Percentiles rank a stretch among this genome's conserved stretches.
phyloP scores from a whole-genome alignment of 2,888 invertebrate genomes.

The Sphecodes monilicornis region DNA sequence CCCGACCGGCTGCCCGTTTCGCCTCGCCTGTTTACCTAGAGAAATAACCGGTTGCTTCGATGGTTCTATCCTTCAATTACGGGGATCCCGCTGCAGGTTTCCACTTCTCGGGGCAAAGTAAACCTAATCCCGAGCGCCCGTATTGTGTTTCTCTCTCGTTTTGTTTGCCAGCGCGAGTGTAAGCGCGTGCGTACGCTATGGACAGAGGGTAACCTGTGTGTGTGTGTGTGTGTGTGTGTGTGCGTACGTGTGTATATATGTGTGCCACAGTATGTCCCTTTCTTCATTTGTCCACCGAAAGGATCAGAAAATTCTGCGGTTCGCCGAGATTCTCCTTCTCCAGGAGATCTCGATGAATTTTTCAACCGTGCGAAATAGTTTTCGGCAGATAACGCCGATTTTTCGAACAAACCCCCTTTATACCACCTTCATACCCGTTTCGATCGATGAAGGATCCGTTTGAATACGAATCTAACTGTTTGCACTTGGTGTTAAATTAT shows the following conservation, averaged over 20 bases:
- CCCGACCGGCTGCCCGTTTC: conserved; percentile 60
- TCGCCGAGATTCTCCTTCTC: conserved; percentile 11
- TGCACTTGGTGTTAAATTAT: no score
- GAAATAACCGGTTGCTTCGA: conserved; percentile 70
- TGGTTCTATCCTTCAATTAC: conserved; percentile 70
- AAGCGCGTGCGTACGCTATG: conserved; percentile 19
- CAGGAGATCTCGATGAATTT: conserved; percentile 40
- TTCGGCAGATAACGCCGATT: not conserved
- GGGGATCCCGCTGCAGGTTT: conserved; percentile 59
- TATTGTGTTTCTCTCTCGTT: conserved; percentile 54
- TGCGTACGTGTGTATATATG: no score
- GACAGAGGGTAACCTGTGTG: conserved; percentile 2
- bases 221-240: not conserved
- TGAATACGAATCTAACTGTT: not conserved
- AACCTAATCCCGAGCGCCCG: conserved; percentile 66
- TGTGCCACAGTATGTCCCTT: not conserved
- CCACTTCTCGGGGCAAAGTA: conserved; percentile 66
- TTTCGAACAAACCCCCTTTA: not conserved
- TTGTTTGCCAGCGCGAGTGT: conserved; percentile 46
- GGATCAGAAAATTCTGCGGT: conserved; percentile 30
- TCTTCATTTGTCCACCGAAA: conserved; percentile 31
- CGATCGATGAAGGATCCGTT: not conserved
- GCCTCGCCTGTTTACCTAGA: conserved; percentile 65
- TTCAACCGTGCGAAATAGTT: conserved; percentile 16
- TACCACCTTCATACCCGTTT: no score